Evolutionary conservation across 2,888 invertebrate species (phyloP), one percentile per base, ranked within the genome.

Genomic region (Spilosoma lubricipeda): DNA sequence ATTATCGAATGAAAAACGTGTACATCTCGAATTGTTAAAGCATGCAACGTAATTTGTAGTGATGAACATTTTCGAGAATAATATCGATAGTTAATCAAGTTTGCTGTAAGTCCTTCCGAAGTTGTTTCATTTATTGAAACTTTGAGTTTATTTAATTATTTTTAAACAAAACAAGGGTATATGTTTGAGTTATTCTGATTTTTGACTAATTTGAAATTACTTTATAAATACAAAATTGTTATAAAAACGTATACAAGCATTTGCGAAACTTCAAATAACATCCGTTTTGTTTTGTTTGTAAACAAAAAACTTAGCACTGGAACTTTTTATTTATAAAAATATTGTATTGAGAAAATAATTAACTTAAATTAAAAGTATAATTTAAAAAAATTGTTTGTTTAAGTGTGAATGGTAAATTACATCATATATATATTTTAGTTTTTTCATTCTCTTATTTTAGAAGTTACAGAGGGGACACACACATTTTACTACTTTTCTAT

Each of bases 1-100:
- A 86, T 86, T 85, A 87, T 80, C 83, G 73, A 72, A 79, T 80
- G 80, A 90, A 89, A 87, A 89, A 89, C 88, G 84, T 89, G 87
- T 85, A 79, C 81, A 87, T 88, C 86, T 87, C 77, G 73, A 30
- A 59, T 27, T 56, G 23, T 56, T 56, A 15, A 78, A 79, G 70
- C 68, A 75, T 70, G 77, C 74, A 30, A 88, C 83, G 86, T 86
- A 89, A 87, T 78, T 45, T 15, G 0, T 86, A 89, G 87, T 79
- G 87, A 79, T 79, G 86, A 65, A 20, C 59, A 30, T 70, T 15
- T 59, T 65, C n/a, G 1, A 11, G 3, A 30, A 39, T 72, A 39
- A 39, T 75, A 67, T 75, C 72, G 75, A 75, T 70, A 66, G 8
- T 74, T 15, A 5, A 66, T 18, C 9, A n/a, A 39, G 11, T 63